phyloP scores from a whole-genome alignment of 92 coral and sea anemone genomes.

The Heliopora coerulea region DNA sequence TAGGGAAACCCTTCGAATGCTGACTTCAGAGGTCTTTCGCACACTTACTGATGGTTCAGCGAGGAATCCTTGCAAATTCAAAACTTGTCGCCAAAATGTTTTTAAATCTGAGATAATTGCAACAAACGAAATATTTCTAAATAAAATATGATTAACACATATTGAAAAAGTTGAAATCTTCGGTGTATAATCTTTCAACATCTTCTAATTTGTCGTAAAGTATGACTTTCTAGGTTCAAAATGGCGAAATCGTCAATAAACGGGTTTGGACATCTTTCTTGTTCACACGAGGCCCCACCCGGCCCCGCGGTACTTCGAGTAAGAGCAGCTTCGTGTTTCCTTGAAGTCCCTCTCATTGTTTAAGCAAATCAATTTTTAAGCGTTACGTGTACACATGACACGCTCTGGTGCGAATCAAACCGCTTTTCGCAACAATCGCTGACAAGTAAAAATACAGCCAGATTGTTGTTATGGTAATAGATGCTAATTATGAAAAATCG shows the following conservation, averaged over 20 bases:
- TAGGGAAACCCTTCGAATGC: conserved; percentile 68
- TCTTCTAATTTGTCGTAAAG: conserved; percentile 70
- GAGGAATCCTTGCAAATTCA: conserved; percentile 93
- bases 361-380: conserved; percentile 80
- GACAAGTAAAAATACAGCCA: not conserved
- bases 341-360: conserved; percentile 97
- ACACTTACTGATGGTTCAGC: conserved; percentile 31
- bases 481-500: not conserved
- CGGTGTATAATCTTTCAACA: conserved; percentile 55
- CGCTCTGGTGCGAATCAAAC: conserved; percentile 76
- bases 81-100: conserved; percentile 68
- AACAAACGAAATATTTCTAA: conserved; percentile 32
- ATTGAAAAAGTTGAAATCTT: conserved; percentile 52
- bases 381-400: conserved; percentile 84
- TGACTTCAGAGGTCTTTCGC: conserved; percentile 53
- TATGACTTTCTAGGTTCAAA: conserved; percentile 83
- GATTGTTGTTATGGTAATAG: conserved; percentile 13
- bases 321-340: conserved; percentile 64
- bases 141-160: conserved; percentile 48
- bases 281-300: conserved; percentile 90
- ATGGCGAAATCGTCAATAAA: conserved; percentile 93
- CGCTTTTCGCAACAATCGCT: conserved; percentile 58
- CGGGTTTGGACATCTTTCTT: conserved; percentile 68
- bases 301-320: conserved; percentile 83
- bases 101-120: conserved; percentile 57